Conservation (phyloP, 2,888 invertebrate species). For the Cerastoderma edule region DNA sequence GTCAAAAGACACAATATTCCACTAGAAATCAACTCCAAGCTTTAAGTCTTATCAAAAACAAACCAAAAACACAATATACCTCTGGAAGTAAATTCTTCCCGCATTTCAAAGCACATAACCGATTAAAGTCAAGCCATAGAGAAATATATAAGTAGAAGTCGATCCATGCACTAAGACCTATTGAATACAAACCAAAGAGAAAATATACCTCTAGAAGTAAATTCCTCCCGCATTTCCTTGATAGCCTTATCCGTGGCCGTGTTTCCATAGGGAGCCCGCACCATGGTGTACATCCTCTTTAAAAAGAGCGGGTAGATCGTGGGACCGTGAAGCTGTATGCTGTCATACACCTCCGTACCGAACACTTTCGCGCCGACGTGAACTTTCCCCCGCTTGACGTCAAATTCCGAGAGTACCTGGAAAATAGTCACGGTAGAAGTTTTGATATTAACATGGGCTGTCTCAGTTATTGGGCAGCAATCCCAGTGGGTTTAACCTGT, state of each 20-base stretch:
- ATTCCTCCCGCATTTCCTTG: conserved; percentile 46
- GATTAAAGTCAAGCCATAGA: no score
- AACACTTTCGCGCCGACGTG: conserved; percentile 62
- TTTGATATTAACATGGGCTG: no score
- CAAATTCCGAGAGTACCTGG: conserved; percentile 44
- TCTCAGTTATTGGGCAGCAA: no score
- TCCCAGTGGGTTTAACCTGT: no score
- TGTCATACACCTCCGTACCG: conserved; percentile 50
- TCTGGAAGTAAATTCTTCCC: conserved; percentile 37
- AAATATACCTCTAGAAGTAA: conserved; percentile 33
- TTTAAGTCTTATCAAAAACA: no score
- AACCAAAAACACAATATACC: no score
- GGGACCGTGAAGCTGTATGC: conserved; percentile 45
- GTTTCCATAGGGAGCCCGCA: conserved; percentile 30
- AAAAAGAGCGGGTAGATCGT: conserved; percentile 33
- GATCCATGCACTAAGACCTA: no score
- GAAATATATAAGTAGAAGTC: no score
- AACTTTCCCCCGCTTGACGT: conserved; percentile 38
- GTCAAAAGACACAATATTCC: no score
- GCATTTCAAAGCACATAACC: no score
- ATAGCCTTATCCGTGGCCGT: conserved; percentile 46
- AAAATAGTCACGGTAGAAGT: not conserved
- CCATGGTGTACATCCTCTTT: conserved; percentile 34
- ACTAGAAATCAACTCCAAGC: no score
- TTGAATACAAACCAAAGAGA: no score